Base-by-base conservation (phyloP, 2,113 vertebrate genomes). In the Leucoraja erinaceus region DNA sequence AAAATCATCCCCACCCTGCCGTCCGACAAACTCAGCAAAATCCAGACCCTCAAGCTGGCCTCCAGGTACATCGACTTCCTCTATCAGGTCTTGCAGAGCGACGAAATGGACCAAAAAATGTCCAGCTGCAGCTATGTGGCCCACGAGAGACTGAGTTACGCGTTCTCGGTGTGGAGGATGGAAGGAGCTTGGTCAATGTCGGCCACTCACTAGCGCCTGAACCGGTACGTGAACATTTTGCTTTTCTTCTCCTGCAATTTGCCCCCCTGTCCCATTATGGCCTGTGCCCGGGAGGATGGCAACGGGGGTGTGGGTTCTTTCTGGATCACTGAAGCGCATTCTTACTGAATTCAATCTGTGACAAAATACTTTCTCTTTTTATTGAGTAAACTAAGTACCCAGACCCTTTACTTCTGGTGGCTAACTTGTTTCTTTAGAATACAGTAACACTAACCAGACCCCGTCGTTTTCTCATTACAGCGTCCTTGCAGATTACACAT, bases 31-130 rank as follows among this genome's bases (percentile, higher is more conserved):
- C 96, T 97, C 88, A 97, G 97, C 95, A 97, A 97, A 95, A 97
- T 97, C 72, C 97, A 97, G 96, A 97, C 97, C 56, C 95, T 97
- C 94, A 97, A 97, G 93, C 95, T 97, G 93, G 97, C 97, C 6
- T 96, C 97, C 91, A 95, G 97, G 61, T 97, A 97, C 95, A 97
- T 97, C 56, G 97, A 97, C 56, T 97, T 97, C 22, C 96, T 97
- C 93, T 97, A 95, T 92, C 97, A 97, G 96, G 97, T 97, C 95
- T 95, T 97, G 94, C 96, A 97, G 95, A 97, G 96, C 94, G 97
- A 97, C 95, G 96, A 97, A 95, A 97, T 97, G 97, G 97, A 97
- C 95, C 96, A 94, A 94, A 97, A 97, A 96, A 97, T 97, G 97
- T 96, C 96, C 94, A 97, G 97, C 95, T 97, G 97, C 94, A 97